Evolutionary conservation across 92 coral and sea anemone genomes (phyloP), one percentile per base, ranked within the genome.

Genomic region (Actinernus sp.): DNA sequence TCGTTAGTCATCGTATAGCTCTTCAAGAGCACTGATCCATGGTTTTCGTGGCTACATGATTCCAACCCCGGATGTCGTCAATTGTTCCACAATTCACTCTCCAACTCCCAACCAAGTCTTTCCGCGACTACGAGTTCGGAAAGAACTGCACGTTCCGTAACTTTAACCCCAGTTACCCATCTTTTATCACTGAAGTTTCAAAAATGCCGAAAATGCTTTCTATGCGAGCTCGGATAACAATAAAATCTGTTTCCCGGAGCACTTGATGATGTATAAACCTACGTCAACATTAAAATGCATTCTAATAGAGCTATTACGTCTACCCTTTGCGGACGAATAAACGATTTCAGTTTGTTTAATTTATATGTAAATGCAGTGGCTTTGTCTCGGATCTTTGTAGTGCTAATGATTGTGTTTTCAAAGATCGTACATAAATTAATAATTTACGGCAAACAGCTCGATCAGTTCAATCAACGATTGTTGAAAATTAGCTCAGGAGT

Each of bases 311-410:
- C 38, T 56, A 21, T 27, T 28, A 13, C 27, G 43, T 56, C 63
- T 56, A 21, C 38, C 14, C 46, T 22, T 34, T 28, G 39, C 31
- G 4, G 17, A 34, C 65, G 65, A 31, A 36, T 36, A 60, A 60
- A 60, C 67, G 39, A 60, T 14, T 18, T 31, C 67, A 37, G 24
- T 45, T 60, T 34, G 48, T 39, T 29, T 60, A 60, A 60, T 60
- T 60, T 60, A 26, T 60, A 60, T 60, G 67, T 60, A 60, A 60
- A 60, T 60, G 22, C 24, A 27, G 67, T 39, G 30, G n/a, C 22
- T 8, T 45, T 8, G 52, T 18, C 4, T 17, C 22, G 19, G 52
- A 6, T 8, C 52, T 45, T 45, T 45, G 52, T 45, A 4, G 8
- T 23, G 51, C 12, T 41, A 60, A 39, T 22, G 49, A 34, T 34